Percentiles rank a stretch among this genome's conserved stretches.
Conservation (phyloP, 2,113 vertebrate genomes). For the Varanus komodoensis region DNA sequence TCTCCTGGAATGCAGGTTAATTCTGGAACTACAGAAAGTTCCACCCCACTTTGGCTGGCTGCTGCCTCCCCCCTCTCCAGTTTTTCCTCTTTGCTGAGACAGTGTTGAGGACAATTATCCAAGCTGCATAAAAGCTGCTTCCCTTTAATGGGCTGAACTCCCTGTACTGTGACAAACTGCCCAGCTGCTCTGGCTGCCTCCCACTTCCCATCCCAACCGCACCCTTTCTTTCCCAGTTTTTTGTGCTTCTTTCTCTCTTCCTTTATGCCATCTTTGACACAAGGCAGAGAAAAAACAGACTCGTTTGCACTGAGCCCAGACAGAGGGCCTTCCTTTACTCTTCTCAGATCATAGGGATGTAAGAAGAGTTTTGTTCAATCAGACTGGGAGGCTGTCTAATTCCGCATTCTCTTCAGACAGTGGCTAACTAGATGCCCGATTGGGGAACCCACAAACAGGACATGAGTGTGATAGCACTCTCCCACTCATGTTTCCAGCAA, state of each 20-base stretch:
- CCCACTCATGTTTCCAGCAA: too few species aligned
- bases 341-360: background rate
- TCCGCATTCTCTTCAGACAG: too few species aligned
- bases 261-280: background rate
- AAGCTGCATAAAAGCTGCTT: conserved; percentile 56
- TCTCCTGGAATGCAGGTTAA: background rate
- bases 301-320: too few species aligned
- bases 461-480: too few species aligned
- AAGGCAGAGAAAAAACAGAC: background rate
- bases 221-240: conserved; percentile 41
- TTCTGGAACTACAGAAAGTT: background rate
- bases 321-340: conserved; percentile 13
- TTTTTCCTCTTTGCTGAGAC: conserved; percentile 29
- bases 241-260: background rate
- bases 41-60: background rate
- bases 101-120: background rate
- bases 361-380: too few species aligned
- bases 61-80: background rate
- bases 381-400: too few species aligned
- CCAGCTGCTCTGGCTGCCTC: conserved; percentile 34
- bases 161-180: conserved; percentile 27
- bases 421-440: too few species aligned
- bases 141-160: conserved; percentile 36
- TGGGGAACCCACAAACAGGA: too few species aligned
- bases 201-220: conserved; percentile 28